Percentiles rank a stretch among this genome's conserved stretches.
Conservation (phyloP, 2,113 vertebrate species). For the Chroicocephalus ridibundus region DNA sequence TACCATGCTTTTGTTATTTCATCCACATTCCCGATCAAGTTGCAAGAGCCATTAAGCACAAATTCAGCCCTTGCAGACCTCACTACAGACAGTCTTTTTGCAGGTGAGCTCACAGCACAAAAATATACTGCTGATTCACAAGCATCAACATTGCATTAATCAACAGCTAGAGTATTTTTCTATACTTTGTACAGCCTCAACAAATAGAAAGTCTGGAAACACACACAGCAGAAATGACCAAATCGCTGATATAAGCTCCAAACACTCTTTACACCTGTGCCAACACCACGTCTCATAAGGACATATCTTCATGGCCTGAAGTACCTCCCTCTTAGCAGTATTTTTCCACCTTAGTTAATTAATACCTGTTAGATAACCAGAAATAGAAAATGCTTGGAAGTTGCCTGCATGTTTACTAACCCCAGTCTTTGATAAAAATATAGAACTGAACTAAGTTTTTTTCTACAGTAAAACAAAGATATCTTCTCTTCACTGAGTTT, state of each 20-base stretch:
- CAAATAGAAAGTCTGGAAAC: not conserved
- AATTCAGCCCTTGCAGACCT: not conserved
- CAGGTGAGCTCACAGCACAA: not conserved
- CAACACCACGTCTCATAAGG: not conserved
- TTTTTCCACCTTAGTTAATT: not conserved
- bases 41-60: not conserved
- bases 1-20: not conserved
- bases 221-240: not conserved
- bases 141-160: not conserved
- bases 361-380: not conserved
- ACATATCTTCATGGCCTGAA: not conserved
- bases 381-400: not conserved
- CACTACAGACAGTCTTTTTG: not conserved
- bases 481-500: not conserved
- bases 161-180: not conserved
- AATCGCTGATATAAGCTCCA: not conserved
- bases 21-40: not conserved
- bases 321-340: not conserved
- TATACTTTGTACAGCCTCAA: not conserved
- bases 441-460: not conserved
- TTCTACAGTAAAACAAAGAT: not conserved
- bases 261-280: not conserved
- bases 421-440: not conserved
- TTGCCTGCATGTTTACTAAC: not conserved
- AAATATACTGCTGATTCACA: not conserved